Base-by-base conservation (phyloP, 2,113 vertebrate species). In the Rhabdornis inornatus region DNA sequence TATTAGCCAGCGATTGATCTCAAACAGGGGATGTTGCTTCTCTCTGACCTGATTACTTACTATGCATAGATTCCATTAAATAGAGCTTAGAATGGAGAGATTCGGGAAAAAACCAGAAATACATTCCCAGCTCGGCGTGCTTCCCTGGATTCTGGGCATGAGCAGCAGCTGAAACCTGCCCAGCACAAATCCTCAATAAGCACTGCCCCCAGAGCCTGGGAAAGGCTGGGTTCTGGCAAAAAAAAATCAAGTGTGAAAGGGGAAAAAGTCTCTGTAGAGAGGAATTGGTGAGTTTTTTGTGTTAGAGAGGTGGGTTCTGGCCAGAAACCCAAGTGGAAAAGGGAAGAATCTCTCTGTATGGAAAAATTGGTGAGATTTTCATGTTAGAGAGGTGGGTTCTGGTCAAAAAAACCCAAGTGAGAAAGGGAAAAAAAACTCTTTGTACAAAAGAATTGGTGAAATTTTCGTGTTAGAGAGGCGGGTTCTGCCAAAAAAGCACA, bases 11-110 rank as follows among this genome's bases (percentile, higher is more conserved):
- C 97, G 96, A 98, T 98, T 98, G 98, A 98, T 98, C 98, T 97
- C 98, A 98, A 99, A 97, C 98, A 88, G 96, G 97, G 98, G 97
- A 95, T 94, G 97, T 89, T 96, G 85, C 97, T 97, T 97, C 97
- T 92, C 93, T 97, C 90, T 98, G 98, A 98, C 98, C 98, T 97
- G 98, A 97, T 98, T 98, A 95, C 97, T 98, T 97, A 96, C 97
- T 98, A 98, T 98, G 98, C 98, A 98, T 98, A 97, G 98, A 97
- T 98, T 98, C 98, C 98, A 98, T 98, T 98, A 98, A 98, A 98
- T 98, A 98, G 98, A 98, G 98, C 98, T 98, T 98, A 98, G 98
- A 83, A 96, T 42, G 91, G 98, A 94, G 97, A 97, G 97, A 97
- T 96, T 35, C n/a, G 52, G 86, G 95, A 95, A 97, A 97, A 91